Evolutionary conservation across 2,113 vertebrate genomes (phyloP).

Genomic region (Vulpes vulpes): DNA sequence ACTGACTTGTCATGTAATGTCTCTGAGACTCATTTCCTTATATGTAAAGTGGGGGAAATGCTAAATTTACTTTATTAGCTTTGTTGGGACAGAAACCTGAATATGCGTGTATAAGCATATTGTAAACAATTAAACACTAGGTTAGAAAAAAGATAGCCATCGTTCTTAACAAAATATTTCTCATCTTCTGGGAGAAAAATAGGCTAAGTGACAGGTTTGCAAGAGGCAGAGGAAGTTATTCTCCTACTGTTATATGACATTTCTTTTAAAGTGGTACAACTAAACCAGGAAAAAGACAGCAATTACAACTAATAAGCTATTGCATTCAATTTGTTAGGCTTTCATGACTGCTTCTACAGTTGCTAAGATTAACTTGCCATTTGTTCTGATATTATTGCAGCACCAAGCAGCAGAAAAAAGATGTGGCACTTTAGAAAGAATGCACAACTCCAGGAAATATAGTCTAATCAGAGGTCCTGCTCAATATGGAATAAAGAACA

Average conservation of each 20-base stretch:
- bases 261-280: neutral
- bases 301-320: conserved; percentile 73
- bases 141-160: neutral
- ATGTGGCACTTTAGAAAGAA: neutral
- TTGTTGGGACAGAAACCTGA: neutral
- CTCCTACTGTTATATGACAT: conserved; percentile 5
- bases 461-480: neutral
- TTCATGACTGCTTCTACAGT: neutral
- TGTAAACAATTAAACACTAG: conserved; percentile 33
- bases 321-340: conserved; percentile 35
- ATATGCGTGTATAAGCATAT: neutral
- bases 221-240: conserved; percentile 60
- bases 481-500: neutral
- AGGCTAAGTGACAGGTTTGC: conserved; percentile 37
- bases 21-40: neutral
- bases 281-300: conserved; percentile 18
- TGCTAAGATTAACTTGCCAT: conserved; percentile 66
- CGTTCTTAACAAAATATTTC: neutral
- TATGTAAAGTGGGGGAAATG: neutral
- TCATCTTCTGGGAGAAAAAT: conserved; percentile 28
- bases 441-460: neutral
- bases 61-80: neutral
- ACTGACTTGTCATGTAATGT: neutral
- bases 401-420: neutral
- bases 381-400: conserved; percentile 30